phyloP scores from a whole-genome alignment of 2,113 vertebrate genomes.

The Caloenas nicobarica region DNA sequence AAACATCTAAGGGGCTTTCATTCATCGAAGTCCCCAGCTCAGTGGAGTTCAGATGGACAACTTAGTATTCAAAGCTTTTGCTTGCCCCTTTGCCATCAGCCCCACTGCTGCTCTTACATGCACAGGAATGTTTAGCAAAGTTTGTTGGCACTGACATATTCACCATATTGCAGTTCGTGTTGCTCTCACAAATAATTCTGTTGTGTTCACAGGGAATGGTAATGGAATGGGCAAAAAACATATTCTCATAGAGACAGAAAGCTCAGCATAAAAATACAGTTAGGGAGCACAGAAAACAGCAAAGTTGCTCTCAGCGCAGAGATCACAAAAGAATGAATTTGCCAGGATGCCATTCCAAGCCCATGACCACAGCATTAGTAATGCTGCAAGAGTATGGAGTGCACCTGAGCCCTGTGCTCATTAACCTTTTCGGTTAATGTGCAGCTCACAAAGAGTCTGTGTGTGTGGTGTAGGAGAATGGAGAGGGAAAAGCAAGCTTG shows the following conservation, averaged over 20 bases:
- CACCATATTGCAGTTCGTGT: not conserved
- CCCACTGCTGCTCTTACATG: not conserved
- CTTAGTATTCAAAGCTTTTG: not conserved
- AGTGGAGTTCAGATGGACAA: not conserved
- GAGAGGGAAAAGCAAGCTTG: not conserved
- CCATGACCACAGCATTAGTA: conserved; percentile 39
- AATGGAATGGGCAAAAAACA: not conserved
- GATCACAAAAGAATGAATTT: conserved; percentile 49
- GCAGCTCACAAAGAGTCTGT: not conserved
- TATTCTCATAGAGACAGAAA: not conserved
- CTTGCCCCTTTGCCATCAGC: not conserved
- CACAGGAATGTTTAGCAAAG: not conserved
- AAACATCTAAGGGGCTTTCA: not conserved
- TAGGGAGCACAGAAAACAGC: not conserved
- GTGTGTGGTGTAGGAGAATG: not conserved
- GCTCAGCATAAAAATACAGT: conserved; percentile 29
- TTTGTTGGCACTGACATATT: not conserved
- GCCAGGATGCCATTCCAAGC: conserved; percentile 45
- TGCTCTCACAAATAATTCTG: conserved; percentile 15
- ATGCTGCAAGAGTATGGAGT: not conserved
- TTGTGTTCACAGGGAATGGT: not conserved
- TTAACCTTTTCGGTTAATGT: conserved; percentile 53
- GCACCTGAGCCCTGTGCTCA: conserved; percentile 36
- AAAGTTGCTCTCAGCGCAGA: fast-evolving
- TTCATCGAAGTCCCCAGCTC: not conserved